phyloP scores from a whole-genome alignment of 2,797 vertebrate species.

The Sebastes cheni region DNA sequence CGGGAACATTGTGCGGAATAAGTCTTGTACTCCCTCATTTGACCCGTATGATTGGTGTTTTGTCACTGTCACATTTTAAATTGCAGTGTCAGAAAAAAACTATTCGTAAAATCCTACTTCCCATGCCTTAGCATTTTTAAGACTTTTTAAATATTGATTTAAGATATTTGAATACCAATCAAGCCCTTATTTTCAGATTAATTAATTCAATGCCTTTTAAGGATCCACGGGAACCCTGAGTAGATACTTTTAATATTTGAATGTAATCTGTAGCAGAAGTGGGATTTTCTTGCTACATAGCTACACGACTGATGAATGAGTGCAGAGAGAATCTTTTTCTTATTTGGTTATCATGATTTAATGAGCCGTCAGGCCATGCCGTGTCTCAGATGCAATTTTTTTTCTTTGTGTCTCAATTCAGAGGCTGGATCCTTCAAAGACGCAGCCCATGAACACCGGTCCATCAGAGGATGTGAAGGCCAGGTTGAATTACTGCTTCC shows the following conservation, averaged over 20 bases:
- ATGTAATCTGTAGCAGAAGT: neutral
- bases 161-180: neutral
- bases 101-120: neutral
- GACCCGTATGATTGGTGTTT: neutral
- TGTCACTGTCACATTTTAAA: neutral
- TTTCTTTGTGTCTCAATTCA: constrained; percentile 10
- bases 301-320: neutral
- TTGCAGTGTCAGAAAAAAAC: neutral
- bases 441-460: neutral
- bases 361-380: neutral
- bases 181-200: neutral
- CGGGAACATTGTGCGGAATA: neutral
- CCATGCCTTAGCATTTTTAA: neutral
- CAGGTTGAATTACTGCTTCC: neutral
- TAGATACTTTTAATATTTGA: neutral
- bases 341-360: neutral
- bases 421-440: constrained; percentile 3
- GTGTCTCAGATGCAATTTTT: neutral
- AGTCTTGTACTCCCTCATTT: neutral
- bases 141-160: neutral
- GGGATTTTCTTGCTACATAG: neutral
- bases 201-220: neutral
- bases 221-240: neutral
- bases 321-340: neutral
- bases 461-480: neutral